Percentiles rank a stretch among this genome's conserved stretches.
phyloP scores from a whole-genome alignment of 2,888 invertebrate species.

The Ophion costatus region DNA sequence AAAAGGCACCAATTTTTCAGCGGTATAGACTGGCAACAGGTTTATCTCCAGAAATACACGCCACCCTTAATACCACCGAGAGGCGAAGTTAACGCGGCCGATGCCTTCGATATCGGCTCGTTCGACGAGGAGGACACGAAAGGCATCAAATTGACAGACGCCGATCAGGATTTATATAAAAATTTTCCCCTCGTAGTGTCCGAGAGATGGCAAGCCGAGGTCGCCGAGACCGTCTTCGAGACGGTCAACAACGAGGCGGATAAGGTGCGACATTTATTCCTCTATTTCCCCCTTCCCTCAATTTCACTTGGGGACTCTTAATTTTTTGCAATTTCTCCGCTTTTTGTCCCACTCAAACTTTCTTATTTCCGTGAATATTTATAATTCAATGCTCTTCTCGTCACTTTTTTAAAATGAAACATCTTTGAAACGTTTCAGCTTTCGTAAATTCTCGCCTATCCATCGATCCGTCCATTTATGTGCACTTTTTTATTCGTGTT shows the following conservation, averaged over 20 bases:
- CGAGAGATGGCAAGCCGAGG: conserved; percentile 99
- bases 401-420: neutral
- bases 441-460: neutral
- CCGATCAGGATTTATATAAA: conserved; percentile 99
- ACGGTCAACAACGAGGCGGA: conserved; percentile 99
- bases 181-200: conserved; percentile 99
- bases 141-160: conserved; percentile 98
- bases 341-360: too few relatives aligned
- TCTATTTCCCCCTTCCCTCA: neutral
- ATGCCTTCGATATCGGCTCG: conserved; percentile 99
- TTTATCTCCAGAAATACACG: conserved; percentile 98
- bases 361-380: too few relatives aligned
- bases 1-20: conserved; percentile 99
- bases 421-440: neutral
- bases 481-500: neutral
- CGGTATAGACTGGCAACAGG: conserved; percentile 99
- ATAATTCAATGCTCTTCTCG: neutral
- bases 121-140: conserved; percentile 99
- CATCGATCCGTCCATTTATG: neutral
- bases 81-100: conserved; percentile 99
- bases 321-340: neutral
- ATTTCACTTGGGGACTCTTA: neutral
- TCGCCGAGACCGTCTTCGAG: conserved; percentile 99
- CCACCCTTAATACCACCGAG: conserved; percentile 99
- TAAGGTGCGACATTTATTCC: conserved; percentile 85